These are phyloP conservation scores for Zosterops lateralis DNA, from an alignment of 2,113 vertebrate genomes.

Conservation along the genomic window DNA sequence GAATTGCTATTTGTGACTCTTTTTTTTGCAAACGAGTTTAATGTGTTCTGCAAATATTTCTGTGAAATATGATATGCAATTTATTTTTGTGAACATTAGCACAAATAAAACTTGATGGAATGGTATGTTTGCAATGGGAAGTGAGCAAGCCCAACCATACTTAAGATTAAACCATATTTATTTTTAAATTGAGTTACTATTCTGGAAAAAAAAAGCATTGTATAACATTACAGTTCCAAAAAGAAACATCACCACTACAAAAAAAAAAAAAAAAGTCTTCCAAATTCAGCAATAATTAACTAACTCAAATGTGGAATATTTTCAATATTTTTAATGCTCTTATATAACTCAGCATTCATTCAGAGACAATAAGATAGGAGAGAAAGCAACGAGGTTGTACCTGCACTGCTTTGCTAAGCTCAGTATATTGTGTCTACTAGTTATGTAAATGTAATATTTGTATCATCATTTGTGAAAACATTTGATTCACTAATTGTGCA, in stretches of 20 bases:
- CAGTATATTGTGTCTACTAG: neutral
- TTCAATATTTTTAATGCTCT: neutral
- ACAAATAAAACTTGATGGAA: neutral
- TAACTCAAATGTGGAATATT: neutral
- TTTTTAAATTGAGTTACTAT: neutral
- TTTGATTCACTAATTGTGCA: neutral
- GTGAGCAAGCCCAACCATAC: neutral
- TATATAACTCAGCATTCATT: neutral
- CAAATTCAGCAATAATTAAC: neutral
- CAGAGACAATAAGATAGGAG: neutral
- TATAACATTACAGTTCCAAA: neutral
- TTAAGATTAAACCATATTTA: neutral
- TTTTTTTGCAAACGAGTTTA: neutral
- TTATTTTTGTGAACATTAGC: neutral
- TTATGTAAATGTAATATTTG: neutral
- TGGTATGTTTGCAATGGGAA: neutral
- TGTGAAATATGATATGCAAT: neutral
- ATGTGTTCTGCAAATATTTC: neutral
- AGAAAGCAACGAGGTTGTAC: neutral
- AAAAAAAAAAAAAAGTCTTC: neutral
- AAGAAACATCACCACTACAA: neutral
- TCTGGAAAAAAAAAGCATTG: neutral
- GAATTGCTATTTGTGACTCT: conserved; percentile 31
- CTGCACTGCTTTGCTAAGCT: neutral
- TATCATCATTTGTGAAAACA: neutral